phyloP scores from a whole-genome alignment of 2,113 vertebrate genomes.

The Trichomycterus rosablanca region DNA sequence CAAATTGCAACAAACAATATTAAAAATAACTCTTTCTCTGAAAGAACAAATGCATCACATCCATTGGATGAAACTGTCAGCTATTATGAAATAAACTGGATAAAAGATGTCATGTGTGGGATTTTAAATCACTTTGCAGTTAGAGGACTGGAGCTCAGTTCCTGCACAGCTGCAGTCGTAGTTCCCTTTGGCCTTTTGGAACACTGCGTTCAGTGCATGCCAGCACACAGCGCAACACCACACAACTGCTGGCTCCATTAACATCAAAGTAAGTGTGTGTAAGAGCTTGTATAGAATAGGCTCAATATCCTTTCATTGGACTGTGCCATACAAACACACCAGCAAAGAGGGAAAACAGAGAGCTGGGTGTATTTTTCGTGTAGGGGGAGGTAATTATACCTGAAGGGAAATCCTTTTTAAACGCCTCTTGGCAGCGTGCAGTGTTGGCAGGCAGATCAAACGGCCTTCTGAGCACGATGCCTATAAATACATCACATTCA shows the following conservation, averaged over 20 bases:
- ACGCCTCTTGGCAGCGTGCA: constrained; percentile 59
- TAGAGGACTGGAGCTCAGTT: neutral
- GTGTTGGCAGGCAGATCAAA: constrained; percentile 68
- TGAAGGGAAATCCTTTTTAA: constrained; percentile 74
- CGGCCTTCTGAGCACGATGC: constrained; percentile 57
- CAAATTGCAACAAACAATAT: constrained; percentile 43
- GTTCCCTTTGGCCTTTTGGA: constrained; percentile 51
- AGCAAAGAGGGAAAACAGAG: constrained; percentile 51
- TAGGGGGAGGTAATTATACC: constrained; percentile 64
- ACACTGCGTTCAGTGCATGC: constrained; percentile 15
- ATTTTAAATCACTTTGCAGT: constrained; percentile 3
- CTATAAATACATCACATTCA: constrained; percentile 72
- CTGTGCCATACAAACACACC: constrained; percentile 49
- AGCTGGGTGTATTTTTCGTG: constrained; percentile 34
- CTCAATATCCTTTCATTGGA: constrained; percentile 34
- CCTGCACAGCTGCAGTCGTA: constrained; percentile 28
- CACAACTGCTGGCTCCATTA: constrained; percentile 48
- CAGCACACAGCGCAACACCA: constrained; percentile 12
- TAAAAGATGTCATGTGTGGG: constrained; percentile 33
- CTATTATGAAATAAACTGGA: neutral
- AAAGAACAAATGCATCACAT: constrained; percentile 75
- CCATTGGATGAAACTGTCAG: constrained; percentile 64
- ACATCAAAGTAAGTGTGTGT: constrained; percentile 66
- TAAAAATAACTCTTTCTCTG: constrained; percentile 77
- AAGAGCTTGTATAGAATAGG: constrained; percentile 60